Evolutionary conservation across 2,113 vertebrate genomes (phyloP).

Genomic region (Podocnemis expansa): DNA sequence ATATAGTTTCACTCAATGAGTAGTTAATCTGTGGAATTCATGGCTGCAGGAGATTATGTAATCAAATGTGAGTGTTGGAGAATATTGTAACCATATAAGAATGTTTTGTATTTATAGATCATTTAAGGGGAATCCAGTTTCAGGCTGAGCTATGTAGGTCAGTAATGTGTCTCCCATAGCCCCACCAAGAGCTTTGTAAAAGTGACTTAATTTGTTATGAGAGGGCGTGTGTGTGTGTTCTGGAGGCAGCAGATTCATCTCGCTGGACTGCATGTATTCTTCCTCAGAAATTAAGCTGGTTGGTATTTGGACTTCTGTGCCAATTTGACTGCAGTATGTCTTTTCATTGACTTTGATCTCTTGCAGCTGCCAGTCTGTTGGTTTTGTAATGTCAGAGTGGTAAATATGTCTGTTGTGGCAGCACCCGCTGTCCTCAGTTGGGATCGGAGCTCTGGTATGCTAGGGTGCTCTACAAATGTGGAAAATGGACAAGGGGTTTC

Average conservation of each 20-base stretch:
- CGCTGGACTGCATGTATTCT: not conserved
- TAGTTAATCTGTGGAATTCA: not conserved
- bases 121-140: not conserved
- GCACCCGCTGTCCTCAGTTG: not conserved
- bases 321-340: not conserved
- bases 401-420: not conserved
- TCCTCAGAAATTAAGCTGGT: not conserved
- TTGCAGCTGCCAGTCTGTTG: not conserved
- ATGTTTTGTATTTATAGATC: not conserved
- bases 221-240: not conserved
- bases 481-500: not conserved
- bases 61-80: not conserved
- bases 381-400: not conserved
- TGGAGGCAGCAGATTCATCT: not conserved
- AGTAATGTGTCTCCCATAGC: not conserved
- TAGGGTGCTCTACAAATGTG: not conserved
- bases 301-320: not conserved
- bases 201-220: not conserved
- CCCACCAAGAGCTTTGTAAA: not conserved
- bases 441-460: not conserved
- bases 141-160: not conserved
- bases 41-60: not conserved
- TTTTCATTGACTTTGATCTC: not conserved
- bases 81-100: not conserved
- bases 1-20: not conserved